Evolutionary conservation across 2,888 invertebrate species (phyloP), one percentile per base, ranked within the genome.

Genomic region (Acrocyrtus sp.): DNA sequence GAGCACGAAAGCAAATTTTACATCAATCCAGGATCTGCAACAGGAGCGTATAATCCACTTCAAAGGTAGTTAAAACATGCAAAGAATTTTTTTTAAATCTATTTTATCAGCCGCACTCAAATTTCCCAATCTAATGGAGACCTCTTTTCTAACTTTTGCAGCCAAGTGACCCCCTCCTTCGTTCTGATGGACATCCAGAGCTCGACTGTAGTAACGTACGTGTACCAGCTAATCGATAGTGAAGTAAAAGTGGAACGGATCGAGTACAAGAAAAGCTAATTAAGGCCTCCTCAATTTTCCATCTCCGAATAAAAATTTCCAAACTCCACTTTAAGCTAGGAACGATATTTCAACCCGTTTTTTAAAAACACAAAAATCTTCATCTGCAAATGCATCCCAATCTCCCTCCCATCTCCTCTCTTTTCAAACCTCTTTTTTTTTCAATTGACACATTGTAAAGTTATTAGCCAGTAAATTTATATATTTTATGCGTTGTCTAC

Each of bases 231-330:
- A 57, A 91, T 97, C 51, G 95, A 95, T 2, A 97, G 98, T 82
- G 98, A 99, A 84, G 98, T 99, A n/a, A 98, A 98, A 87, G 98
- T 99, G 1, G 98, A 98, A 84, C 89, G 97, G 84, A 97, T 98
- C 83, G 98, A 98, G 85, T 98, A 96, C 85, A 96, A 95, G 85
- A 97, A 97, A 83, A 66, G 72, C 51, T 72, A 72, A 63, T n/a
- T n/a, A n/a, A n/a, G n/a, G n/a, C n/a, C n/a, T n/a, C n/a, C n/a
- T n/a, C n/a, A n/a, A n/a, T n/a, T n/a, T n/a, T n/a, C n/a, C n/a
- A n/a, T n/a, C n/a, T n/a, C n/a, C n/a, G n/a, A n/a, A n/a, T n/a
- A n/a, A n/a, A n/a, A n/a, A 34, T 34, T 34, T 34, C 12, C 34
- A 34, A 34, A 34, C 12, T 34, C 34, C 34, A 34, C 34, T 34